These are phyloP conservation scores for Callipepla squamata DNA, from an alignment of 2,113 vertebrate species.

Conservation along the genomic window DNA sequence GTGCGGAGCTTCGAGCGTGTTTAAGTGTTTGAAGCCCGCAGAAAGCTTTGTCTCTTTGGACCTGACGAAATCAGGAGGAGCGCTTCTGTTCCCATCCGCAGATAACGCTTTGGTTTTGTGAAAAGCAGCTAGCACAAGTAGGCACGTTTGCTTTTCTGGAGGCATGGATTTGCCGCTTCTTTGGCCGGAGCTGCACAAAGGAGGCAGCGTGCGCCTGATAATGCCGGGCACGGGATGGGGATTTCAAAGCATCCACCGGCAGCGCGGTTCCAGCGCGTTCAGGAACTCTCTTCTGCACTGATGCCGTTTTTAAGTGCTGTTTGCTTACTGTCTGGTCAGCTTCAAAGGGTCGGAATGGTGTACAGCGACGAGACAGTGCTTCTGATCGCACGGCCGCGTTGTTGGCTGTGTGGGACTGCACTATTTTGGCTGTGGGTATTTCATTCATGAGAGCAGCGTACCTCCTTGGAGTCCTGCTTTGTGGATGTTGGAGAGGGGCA, in stretches of 20 bases:
- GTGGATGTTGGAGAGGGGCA: not conserved
- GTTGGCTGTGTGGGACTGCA: not conserved
- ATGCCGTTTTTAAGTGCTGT: slow-evolving; percentile 17
- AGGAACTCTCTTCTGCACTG: slow-evolving; percentile 32
- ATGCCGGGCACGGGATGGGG: slow-evolving; percentile 14
- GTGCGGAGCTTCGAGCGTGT: not conserved
- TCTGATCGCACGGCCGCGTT: not conserved
- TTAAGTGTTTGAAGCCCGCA: not conserved
- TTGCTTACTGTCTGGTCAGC: slow-evolving; percentile 10
- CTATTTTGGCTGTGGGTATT: slow-evolving; percentile 14
- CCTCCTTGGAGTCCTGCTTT: slow-evolving; percentile 4
- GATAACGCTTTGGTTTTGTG: not conserved
- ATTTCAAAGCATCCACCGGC: slow-evolving; percentile 19
- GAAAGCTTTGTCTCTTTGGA: not conserved
- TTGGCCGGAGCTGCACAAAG: slow-evolving; percentile 46
- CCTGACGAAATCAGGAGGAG: not conserved
- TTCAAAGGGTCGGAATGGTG: not conserved
- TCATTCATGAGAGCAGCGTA: slow-evolving; percentile 25
- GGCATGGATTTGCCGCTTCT: not conserved
- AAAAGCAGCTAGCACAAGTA: not conserved
- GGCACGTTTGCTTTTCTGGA: not conserved
- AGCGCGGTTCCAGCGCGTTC: not conserved
- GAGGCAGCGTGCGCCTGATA: not conserved
- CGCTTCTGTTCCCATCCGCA: not conserved
- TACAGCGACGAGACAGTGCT: not conserved